Evolutionary conservation across 1,140 invertebrate species (phyloP).

Genomic region (Hormaphis cornu): DNA sequence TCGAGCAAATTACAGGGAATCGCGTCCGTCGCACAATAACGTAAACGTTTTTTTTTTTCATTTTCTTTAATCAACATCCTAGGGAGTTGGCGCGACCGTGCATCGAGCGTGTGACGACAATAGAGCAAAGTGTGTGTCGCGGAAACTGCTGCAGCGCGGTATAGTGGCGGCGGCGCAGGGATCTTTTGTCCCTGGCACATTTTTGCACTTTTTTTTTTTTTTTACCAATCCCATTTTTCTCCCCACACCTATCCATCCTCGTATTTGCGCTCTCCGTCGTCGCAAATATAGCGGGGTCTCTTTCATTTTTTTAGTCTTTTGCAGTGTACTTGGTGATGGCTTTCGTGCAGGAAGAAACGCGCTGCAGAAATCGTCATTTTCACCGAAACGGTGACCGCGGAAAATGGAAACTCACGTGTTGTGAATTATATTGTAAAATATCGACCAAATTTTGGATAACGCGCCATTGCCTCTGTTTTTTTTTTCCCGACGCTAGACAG

Average conservation of each 20-base stretch:
- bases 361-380: too few relatives aligned
- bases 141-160: neutral
- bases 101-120: slow-evolving; percentile 25
- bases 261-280: neutral
- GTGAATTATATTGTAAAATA: too few relatives aligned
- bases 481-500: too few relatives aligned
- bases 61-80: slow-evolving; percentile 30
- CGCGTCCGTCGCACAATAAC: slow-evolving; percentile 22
- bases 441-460: too few relatives aligned
- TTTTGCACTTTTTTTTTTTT: slow-evolving; percentile 13
- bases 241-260: neutral
- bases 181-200: slow-evolving; percentile 21
- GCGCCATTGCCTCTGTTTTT: too few relatives aligned
- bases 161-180: neutral
- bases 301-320: too few relatives aligned
- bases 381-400: too few relatives aligned
- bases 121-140: slow-evolving; percentile 21
- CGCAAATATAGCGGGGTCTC: too few relatives aligned
- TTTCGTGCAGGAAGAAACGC: too few relatives aligned
- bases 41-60: slow-evolving; percentile 25
- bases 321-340: too few relatives aligned
- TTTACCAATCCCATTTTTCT: neutral
- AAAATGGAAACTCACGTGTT: too few relatives aligned
- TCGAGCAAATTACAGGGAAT: slow-evolving; percentile 32
- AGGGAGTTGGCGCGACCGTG: neutral